These are phyloP conservation scores for Cyclargus thomasi DNA, from an alignment of 1,140 invertebrate species.

Conservation along the genomic window DNA sequence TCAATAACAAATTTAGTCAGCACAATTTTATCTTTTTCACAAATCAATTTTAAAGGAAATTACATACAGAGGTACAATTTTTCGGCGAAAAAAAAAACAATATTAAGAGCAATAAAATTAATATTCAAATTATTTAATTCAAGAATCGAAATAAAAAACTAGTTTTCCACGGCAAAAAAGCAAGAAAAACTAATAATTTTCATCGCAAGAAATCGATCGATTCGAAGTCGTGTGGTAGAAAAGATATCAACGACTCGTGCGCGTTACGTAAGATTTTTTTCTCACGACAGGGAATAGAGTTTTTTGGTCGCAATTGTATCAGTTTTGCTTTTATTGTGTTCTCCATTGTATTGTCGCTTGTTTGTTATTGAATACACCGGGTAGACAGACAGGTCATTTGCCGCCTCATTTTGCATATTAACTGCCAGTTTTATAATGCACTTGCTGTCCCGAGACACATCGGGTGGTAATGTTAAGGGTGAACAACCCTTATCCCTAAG, in stretches of 20 bases:
- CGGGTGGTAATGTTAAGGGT: no score
- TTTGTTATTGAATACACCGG: background rate
- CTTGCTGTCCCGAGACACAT: no score
- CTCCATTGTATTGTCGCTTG: background rate
- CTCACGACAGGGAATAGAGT: slow-evolving; percentile 13
- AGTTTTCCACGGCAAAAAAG: background rate
- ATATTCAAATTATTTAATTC: no score
- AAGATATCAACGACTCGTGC: slow-evolving; percentile 28
- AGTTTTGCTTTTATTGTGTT: slow-evolving; percentile 3
- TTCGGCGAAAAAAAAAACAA: no score
- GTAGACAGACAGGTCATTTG: background rate
- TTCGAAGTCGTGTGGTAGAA: slow-evolving; percentile 23
- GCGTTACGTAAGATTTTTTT: slow-evolving; percentile 3
- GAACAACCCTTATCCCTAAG: no score
- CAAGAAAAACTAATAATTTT: background rate
- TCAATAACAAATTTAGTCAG: no score
- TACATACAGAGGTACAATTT: no score
- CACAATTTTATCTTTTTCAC: no score
- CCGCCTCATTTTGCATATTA: no score
- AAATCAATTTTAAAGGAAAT: no score
- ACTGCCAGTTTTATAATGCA: background rate
- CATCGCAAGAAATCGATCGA: background rate
- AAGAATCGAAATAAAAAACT: no score
- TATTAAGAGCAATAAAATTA: no score
- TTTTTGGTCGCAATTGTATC: slow-evolving; percentile 7